These are phyloP conservation scores for Eucidaris tribuloides DNA, from an alignment of 35 echinoderm and acorn worm genomes.

Conservation along the genomic window DNA sequence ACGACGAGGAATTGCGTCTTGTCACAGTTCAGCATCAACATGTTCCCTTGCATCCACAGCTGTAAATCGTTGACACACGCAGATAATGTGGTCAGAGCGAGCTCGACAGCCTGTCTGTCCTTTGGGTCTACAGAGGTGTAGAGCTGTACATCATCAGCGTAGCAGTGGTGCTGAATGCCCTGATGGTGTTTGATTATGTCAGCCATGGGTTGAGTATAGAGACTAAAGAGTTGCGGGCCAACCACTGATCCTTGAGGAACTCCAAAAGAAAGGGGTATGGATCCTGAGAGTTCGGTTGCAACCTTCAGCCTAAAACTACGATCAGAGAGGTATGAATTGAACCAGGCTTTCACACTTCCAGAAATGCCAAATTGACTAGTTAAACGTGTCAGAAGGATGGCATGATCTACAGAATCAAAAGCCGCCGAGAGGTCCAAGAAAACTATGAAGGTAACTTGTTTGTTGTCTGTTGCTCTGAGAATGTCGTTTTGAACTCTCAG, in stretches of 20 bases:
- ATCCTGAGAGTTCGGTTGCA: background rate
- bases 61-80: slow-evolving; percentile 9
- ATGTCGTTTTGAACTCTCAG: slow-evolving; percentile 40
- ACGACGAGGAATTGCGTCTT: slow-evolving; percentile 12
- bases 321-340: background rate
- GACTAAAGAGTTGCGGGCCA: background rate
- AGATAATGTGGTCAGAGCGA: background rate
- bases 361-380: background rate
- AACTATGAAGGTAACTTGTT: slow-evolving; percentile 34
- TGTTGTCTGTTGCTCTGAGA: slow-evolving; percentile 22
- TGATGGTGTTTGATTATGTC: slow-evolving; percentile 20
- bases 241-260: slow-evolving; percentile 20
- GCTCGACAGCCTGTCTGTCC: background rate
- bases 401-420: slow-evolving; percentile 6
- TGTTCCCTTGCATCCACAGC: slow-evolving; percentile 16
- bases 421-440: slow-evolving; percentile 52
- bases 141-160: slow-evolving; percentile 5
- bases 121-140: background rate
- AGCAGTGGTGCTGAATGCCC: background rate
- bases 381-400: background rate
- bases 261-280: background rate
- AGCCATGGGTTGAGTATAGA: slow-evolving; percentile 14
- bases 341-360: background rate
- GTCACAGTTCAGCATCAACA: slow-evolving; percentile 21
- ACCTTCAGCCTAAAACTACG: background rate